These are phyloP conservation scores for Troilus luridus DNA, from an alignment of 2,888 invertebrate genomes.

Conservation along the genomic window DNA sequence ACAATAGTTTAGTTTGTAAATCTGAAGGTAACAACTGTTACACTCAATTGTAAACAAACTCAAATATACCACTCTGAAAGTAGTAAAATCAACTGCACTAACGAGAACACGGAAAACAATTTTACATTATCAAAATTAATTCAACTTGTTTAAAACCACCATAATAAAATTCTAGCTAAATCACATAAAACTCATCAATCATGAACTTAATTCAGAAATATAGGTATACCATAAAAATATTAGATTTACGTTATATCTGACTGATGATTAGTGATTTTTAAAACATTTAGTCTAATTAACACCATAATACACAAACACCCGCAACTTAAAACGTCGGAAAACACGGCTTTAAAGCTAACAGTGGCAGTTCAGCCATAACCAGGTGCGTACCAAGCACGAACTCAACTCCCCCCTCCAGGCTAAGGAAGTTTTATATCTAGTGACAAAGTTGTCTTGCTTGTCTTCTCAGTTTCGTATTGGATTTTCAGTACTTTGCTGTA, in stretches of 20 bases:
- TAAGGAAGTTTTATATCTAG: not conserved
- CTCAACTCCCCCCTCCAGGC: not conserved
- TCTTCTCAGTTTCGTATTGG: not conserved
- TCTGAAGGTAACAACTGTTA: constrained; percentile 53
- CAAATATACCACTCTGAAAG: not conserved
- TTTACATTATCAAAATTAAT: not conserved
- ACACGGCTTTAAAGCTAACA: constrained; percentile 26
- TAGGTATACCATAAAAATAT: not conserved
- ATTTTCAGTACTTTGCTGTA: not conserved
- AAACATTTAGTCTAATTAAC: not conserved
- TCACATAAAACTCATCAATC: not conserved
- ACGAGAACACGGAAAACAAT: not conserved
- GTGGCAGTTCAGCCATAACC: constrained; percentile 52
- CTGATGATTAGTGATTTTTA: not conserved
- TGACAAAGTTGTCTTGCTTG: not conserved
- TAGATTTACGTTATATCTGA: constrained; percentile 54
- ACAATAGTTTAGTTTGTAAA: constrained; percentile 26
- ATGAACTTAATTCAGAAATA: not conserved
- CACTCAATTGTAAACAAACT: constrained; percentile 53
- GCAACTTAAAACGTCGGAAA: not conserved
- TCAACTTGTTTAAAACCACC: not conserved
- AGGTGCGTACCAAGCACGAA: constrained; percentile 53
- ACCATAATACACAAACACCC: constrained; percentile 40
- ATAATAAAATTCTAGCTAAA: not conserved
- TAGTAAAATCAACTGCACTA: not conserved